Base-by-base conservation (phyloP, 2,113 vertebrate genomes). In the Mustela lutreola region DNA sequence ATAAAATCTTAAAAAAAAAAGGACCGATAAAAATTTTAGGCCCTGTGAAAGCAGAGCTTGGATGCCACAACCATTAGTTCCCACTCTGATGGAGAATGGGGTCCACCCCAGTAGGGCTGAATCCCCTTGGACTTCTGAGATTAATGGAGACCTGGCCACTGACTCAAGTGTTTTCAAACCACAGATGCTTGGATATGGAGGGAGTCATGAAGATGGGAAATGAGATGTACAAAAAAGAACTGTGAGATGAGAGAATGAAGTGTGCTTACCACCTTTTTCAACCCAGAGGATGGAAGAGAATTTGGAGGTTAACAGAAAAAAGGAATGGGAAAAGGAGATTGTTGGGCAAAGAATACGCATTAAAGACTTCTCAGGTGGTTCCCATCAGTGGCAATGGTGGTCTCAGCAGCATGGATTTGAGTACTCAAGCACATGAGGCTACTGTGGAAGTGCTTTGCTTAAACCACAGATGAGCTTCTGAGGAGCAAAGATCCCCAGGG, bases 241-340 rank as follows among this genome's bases (percentile, higher is more conserved):
- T 18, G 15, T 22, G 84, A 86, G 78, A 91, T 50, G 56, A 95
- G 79, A 91, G n/a, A 48, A 76, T 11, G 42, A 79, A 88, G 53
- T 73, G 33, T 71, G 91, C 63, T 89, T 84, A 70, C 85, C 56
- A 78, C 81, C 31, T 65, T 90, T 79, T 18, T 80, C 90, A 36
- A 83, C 60, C 60, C 39, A 79, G 24, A 95, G 31, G 60, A 53
- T 39, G 48, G 76, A 83, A 92, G 94, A 82, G 56, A 75, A 84
- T 90, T 91, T 11, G 81, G 28, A 96, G 60, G 81, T 80, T 39
- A 92, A 92, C 14, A 75, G 56, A 58, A 71, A 85, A 45, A 73
- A 79, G 58, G 56, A 48, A 62, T 7, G 36, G 48, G 81, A 63
- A 78, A 95, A 42, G 73, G 81, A 88, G 48, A 62, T 10, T 14